Evolutionary conservation across 1,140 invertebrate species (phyloP), one percentile per base, ranked within the genome.

Genomic region (Drosophila guanche): DNA sequence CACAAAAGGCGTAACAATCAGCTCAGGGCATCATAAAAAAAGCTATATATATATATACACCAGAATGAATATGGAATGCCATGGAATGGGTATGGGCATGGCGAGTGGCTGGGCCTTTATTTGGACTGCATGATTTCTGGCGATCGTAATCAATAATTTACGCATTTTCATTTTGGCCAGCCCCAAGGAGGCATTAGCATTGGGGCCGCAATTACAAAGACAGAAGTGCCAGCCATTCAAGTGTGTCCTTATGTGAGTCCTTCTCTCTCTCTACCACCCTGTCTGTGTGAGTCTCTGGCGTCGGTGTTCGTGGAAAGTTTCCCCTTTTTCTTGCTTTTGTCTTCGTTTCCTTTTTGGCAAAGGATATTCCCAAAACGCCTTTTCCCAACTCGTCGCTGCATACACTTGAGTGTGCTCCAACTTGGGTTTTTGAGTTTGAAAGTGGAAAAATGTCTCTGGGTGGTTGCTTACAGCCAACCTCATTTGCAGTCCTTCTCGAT

Each of bases 71-170:
- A 27, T 37, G 33, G 33, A 12, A 37, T 37, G 33, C 1, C 3
- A 10, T 10, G 2, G 29, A 2, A 37, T 4, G 33, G 33, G 33
- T 12, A 12, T 12, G 33, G 5, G 33, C 4, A 4, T 37, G 33
- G 33, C 33, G 33, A 37, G 33, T 37, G 33, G 33, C 33, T 37
- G 8, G 42, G 12, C 40, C 56, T 52, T 76, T 76, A 72, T 56
- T 81, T 77, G 59, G 72, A 54, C 47, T 81, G 58, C 78, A 68
- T 66, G 68, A 77, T 73, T 76, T 71, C 63, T 78, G 84, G 79
- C 80, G 83, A 88, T 88, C 83, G 75, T 88, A 88, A 88, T 88
- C 83, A 88, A 88, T 88, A 88, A 88, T 88, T 88, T 88, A 88
- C 83, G 83, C 83, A 88, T 88, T 88, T 88, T 88, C 78, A 88